These are phyloP conservation scores for Odontothrips loti DNA, from an alignment of 2,888 invertebrate species.

Conservation along the genomic window DNA sequence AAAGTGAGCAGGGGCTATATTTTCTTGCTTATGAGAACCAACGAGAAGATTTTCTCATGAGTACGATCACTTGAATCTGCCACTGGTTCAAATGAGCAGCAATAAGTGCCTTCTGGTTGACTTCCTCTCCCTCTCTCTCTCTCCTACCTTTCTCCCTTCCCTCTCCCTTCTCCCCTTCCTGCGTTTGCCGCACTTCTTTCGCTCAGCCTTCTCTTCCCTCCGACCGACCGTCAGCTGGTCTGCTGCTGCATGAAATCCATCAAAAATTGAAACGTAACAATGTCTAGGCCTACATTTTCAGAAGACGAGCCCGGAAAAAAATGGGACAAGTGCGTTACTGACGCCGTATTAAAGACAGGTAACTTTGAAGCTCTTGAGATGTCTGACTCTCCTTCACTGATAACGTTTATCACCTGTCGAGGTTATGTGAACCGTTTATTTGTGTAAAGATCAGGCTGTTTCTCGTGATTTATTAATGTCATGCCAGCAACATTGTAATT, in stretches of 20 bases:
- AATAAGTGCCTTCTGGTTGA: neutral
- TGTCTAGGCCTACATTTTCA: slow-evolving; percentile 50
- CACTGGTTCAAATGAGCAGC: neutral
- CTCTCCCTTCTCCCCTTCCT: neutral
- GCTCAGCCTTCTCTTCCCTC: neutral
- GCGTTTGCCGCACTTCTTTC: no score
- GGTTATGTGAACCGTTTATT: neutral
- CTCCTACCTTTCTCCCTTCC: neutral
- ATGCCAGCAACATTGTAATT: neutral
- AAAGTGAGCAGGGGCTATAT: no score
- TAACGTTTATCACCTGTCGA: neutral
- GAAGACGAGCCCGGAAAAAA: slow-evolving; percentile 34
- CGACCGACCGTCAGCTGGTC: slow-evolving; percentile 1
- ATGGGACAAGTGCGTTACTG: slow-evolving; percentile 34
- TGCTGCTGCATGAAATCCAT: neutral
- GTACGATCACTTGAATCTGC: neutral
- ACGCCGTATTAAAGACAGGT: slow-evolving; percentile 34
- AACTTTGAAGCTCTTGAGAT: neutral
- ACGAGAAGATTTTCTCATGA: no score
- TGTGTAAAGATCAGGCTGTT: neutral
- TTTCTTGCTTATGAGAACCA: no score
- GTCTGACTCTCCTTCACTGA: no score
- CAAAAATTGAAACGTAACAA: slow-evolving; percentile 41
- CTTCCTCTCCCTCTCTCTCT: neutral
- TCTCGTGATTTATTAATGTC: neutral